These are phyloP conservation scores for Chelon auratus DNA, from an alignment of 2,797 vertebrate genomes.

Conservation along the genomic window DNA sequence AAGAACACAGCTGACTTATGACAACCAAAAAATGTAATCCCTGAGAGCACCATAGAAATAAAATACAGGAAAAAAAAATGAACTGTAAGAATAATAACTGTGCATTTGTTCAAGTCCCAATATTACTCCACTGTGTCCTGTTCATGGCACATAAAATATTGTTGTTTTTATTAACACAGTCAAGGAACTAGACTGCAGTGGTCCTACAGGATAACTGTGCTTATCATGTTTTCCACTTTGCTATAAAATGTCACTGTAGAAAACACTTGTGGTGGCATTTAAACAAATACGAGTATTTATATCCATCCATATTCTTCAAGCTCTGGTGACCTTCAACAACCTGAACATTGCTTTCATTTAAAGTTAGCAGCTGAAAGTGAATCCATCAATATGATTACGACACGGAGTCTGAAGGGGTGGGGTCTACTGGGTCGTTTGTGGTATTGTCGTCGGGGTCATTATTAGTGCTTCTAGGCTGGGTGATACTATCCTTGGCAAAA, in stretches of 20 bases:
- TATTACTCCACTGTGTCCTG: conserved; percentile 5
- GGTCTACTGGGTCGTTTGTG: conserved; percentile 34
- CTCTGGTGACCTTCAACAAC: conserved; percentile 11
- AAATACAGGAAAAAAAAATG: conserved; percentile 20
- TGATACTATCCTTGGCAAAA: conserved; percentile 20
- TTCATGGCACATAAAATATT: conserved; percentile 20
- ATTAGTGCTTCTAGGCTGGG: conserved; percentile 24
- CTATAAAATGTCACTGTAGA: neutral
- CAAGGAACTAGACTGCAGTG: neutral
- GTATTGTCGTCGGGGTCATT: neutral
- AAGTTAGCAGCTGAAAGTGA: conserved; percentile 17
- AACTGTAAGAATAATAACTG: conserved; percentile 24
- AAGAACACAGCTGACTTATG: conserved; percentile 35
- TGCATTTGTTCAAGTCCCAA: neutral
- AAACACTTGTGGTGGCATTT: conserved; percentile 19
- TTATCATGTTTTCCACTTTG: neutral
- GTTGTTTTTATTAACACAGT: conserved; percentile 10
- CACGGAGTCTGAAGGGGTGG: conserved; percentile 15
- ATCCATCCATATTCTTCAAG: neutral
- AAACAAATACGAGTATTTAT: conserved; percentile 11
- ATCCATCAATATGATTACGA: conserved; percentile 35
- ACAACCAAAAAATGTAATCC: conserved; percentile 43
- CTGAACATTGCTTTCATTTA: conserved; percentile 9
- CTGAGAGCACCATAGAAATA: conserved; percentile 58
- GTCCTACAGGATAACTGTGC: neutral